Evolutionary conservation across 1,140 invertebrate species (phyloP), one percentile per base, ranked within the genome.

Genomic region (Drosophila biarmipes): DNA sequence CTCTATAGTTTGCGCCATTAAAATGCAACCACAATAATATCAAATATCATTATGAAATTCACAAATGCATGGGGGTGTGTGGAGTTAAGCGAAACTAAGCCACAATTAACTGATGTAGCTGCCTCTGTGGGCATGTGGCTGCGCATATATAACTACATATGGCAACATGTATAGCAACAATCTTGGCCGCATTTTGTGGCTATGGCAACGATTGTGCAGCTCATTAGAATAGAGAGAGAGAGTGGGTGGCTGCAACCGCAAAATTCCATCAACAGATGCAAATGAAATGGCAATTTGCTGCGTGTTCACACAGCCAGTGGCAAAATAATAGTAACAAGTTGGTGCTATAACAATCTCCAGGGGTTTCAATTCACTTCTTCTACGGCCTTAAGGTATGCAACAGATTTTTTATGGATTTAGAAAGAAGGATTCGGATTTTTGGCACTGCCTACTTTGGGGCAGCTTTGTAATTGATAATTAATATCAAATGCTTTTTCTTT

Each of bases 281-380:
- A 75, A 75, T 75, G 52, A 74, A 75, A 75, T 75, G 59, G 38
- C 59, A 71, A 78, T 73, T 74, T 74, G 55, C 53, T 58, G 27
- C 19, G 34, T 66, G 38, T 29, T 17, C 14, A 1, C 11, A 57
- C 57, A 64, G 12, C 15, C 27, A 19, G 6, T 35, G 14, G 7
- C 35, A 27, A 38, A 21, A 53, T 15, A 24, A 19, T 43, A 43
- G 40, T 31, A 10, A 8, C 8, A 31, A 31, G 29, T 10, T 8
- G 8, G 8, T 8, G 29, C 29, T 10, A 31, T 10, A 8, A 10
- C 7, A 7, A 31, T 31, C 5, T 8, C 29, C 8, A 29, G 29
- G 0, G 6, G 29, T 29, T 8, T 31, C 0, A 31, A 10, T 10
- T 31, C 29, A 10, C 8, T 31, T 10, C 8, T 1, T 2, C 1